Evolutionary conservation across 92 coral and sea anemone genomes (phyloP).

Genomic region (Heteractis magnifica): DNA sequence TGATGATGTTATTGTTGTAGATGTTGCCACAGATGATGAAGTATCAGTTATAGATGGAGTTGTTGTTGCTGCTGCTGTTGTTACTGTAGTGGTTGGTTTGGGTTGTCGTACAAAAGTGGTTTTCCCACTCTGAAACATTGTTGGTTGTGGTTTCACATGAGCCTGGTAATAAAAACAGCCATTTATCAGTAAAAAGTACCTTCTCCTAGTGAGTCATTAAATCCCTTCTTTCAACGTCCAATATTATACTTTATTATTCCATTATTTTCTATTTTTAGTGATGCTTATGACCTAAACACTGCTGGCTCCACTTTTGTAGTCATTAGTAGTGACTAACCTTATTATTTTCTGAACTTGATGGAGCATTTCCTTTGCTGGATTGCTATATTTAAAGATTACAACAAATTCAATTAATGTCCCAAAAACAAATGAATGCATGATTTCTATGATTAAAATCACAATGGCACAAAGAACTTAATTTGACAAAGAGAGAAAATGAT

Average conservation of each 20-base stretch:
- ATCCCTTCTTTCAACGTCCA: not conserved
- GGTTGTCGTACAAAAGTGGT: constrained; percentile 76
- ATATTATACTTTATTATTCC: no score
- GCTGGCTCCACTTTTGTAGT: not conserved
- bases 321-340: not conserved
- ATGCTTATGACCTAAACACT: no score
- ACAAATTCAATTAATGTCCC: not conserved
- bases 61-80: constrained; percentile 25
- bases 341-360: constrained; percentile 2
- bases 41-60: not conserved
- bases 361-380: constrained; percentile 9
- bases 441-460: no score
- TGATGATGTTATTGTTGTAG: constrained; percentile 20
- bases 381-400: not conserved
- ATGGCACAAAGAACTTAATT: no score
- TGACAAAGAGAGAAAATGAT: not conserved
- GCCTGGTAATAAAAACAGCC: not conserved
- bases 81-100: constrained; percentile 25
- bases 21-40: constrained; percentile 15
- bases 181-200: not conserved
- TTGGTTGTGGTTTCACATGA: constrained; percentile 79
- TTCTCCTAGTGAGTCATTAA: not conserved
- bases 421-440: not conserved
- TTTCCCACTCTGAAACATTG: constrained; percentile 98
- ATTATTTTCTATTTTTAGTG: no score